Base-by-base conservation (phyloP, 2,797 vertebrate species). In the Spinus olivaceus region DNA sequence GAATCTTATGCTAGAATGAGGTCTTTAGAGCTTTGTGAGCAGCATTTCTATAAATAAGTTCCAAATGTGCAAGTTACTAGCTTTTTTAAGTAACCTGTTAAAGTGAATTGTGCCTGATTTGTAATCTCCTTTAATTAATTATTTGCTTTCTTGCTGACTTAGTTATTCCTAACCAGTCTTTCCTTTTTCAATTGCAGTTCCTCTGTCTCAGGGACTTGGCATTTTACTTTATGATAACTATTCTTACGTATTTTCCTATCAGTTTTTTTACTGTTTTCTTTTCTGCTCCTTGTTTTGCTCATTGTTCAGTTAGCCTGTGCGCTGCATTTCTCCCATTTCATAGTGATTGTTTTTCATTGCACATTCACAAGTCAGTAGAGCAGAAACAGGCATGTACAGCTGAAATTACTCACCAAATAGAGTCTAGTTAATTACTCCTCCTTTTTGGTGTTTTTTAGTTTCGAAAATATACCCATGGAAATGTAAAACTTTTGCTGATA, bases 151-250 rank as follows among this genome's bases (percentile, higher is more conserved):
- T 78, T 78, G 19, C 67, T 86, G 51, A 67, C 57, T 92, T 95
- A 93, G 41, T 65, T 84, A 42, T 78, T 69, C 57, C 95, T 98
- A 97, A 98, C 91, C 61, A 30, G 56, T 88, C 76, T 98, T 94
- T 96, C 93, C 47, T 97, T 97, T 97, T 96, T 98, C 71, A 57
- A 92, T 98, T 97, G 91, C 98, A 99, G 99, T 98, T 99, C 98
- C 96, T 98, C 99, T 98, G 98, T 99, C 98, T 99, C 98, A 97
- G 99, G 98, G 98, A 99, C 98, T 97, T 99, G 99, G 99, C 99
- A 99, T 98, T 99, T 99, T 97, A 99, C 99, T 98, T 98, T 99
- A 98, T 99, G 99, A 99, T 99, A 99, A 99, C 99, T 98, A 98
- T 98, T 97, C 98, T 98, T 98, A 97, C 98, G 92, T 39, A 97